phyloP scores from a whole-genome alignment of 2,888 invertebrate genomes.

The Phytoseiulus persimilis region DNA sequence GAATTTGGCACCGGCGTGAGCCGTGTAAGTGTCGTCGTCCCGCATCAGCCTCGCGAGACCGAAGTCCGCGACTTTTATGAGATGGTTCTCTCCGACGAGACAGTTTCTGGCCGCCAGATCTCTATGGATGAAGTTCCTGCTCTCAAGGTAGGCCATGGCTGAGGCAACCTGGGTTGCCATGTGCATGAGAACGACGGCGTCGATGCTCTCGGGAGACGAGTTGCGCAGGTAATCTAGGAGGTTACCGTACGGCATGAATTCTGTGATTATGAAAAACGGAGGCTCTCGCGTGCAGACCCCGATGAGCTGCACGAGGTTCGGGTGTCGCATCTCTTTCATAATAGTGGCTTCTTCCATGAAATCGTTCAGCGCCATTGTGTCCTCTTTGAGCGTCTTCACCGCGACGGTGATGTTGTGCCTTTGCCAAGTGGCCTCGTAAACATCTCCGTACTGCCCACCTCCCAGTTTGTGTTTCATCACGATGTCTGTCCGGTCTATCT shows the following conservation, averaged over 20 bases:
- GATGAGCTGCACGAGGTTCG: conserved; percentile 91
- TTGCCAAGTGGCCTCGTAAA: conserved; percentile 92
- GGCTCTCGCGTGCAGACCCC: conserved; percentile 97
- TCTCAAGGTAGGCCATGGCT: conserved; percentile 96
- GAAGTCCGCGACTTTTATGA: conserved; percentile 98
- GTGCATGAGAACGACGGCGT: conserved; percentile 91
- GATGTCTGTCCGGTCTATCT: conserved; percentile 93
- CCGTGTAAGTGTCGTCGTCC: conserved; percentile 91
- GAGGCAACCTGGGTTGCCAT: conserved; percentile 99
- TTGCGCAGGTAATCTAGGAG: conserved; percentile 87
- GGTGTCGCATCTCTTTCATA: conserved; percentile 99
- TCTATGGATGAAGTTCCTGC: conserved; percentile 85
- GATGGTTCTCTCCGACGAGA: conserved; percentile 89
- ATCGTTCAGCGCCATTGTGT: conserved; percentile 98
- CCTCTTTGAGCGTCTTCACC: conserved; percentile 96
- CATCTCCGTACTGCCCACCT: conserved; percentile 70
- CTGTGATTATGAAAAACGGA: conserved; percentile 98
- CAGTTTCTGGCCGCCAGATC: conserved; percentile 99
- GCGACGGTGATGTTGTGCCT: conserved; percentile 93
- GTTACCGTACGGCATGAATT: conserved; percentile 98
- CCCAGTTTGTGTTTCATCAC: conserved; percentile 96
- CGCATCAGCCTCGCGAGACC: conserved; percentile 94
- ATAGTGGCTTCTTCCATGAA: conserved; percentile 97
- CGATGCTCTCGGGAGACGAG: conserved; percentile 65
- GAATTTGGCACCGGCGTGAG: conserved; percentile 97